Evolutionary conservation across 2,888 invertebrate species (phyloP).

Genomic region (Heliconius ismenius): DNA sequence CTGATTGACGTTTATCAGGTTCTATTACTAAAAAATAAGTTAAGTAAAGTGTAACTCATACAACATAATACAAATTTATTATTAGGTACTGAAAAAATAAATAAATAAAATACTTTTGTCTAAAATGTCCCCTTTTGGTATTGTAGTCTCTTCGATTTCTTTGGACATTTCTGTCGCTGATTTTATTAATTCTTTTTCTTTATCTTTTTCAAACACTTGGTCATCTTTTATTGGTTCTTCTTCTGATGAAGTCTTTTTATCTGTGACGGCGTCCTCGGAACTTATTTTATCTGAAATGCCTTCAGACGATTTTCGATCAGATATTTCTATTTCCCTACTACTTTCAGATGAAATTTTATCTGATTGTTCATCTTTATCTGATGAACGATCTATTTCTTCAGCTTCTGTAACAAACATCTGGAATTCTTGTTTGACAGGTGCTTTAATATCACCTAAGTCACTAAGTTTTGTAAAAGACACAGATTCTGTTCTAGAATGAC

Average conservation of each 20-base stretch:
- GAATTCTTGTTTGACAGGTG: slow-evolving; percentile 69
- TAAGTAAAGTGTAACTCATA: not conserved
- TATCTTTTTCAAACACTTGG: slow-evolving; percentile 48
- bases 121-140: slow-evolving; percentile 56
- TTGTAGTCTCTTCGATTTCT: slow-evolving; percentile 53
- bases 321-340: slow-evolving; percentile 77
- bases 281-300: slow-evolving; percentile 78
- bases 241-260: slow-evolving; percentile 78
- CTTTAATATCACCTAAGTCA: slow-evolving; percentile 65
- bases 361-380: slow-evolving; percentile 74
- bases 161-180: slow-evolving; percentile 48
- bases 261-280: slow-evolving; percentile 79
- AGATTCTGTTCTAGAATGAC: slow-evolving; percentile 76
- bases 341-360: slow-evolving; percentile 80
- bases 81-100: not conserved
- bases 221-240: slow-evolving; percentile 64
- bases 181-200: slow-evolving; percentile 50
- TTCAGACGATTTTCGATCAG: slow-evolving; percentile 77
- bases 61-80: not conserved
- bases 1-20: slow-evolving; percentile 69
- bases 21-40: slow-evolving; percentile 52
- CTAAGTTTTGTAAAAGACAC: slow-evolving; percentile 72
- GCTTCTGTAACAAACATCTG: slow-evolving; percentile 78
- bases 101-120: slow-evolving; percentile 57
- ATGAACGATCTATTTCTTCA: slow-evolving; percentile 71